Evolutionary conservation across 2,113 vertebrate genomes (phyloP), one percentile per base, ranked within the genome.

Genomic region (Fregata magnificens): DNA sequence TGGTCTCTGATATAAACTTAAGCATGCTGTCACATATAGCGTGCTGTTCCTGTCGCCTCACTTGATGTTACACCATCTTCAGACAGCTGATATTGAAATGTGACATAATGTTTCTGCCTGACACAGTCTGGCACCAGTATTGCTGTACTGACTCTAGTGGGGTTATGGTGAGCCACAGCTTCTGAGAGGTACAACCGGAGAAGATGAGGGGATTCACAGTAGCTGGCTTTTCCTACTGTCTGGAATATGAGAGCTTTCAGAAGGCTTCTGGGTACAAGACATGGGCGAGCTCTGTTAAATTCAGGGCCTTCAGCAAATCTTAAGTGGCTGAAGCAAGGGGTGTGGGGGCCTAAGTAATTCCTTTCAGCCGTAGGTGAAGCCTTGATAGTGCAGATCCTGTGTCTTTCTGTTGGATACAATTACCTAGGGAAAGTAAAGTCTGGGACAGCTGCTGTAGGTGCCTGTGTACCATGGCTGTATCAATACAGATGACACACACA

Each of bases 1-100:
- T 62, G 1, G 36, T 17, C 19, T 79, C 20, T 18, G 15, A 42
- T 80, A n/a, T 16, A n/a, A 59, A 22, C 16, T 56, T 42, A 31
- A 85, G 17, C 6, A 26, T 2, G 2, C 4, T 73, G 20, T 67
- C 4, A 36, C 2, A 0, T 32, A 7, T 2, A 53, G 42, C 5
- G 7, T 58, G 11, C 29, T 70, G 4, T 50, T 58, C 15, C 50
- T 82, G 34, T 62, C 3, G 0, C 38, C n/a, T 80, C 1, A 1
- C 32, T 59, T 53, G 36, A 34, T 40, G 28, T 42, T 32, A 11
- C 31, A 13, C 26, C 1, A 1, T 62, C 53, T 82, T 67, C 32
- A 72, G 25, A 25, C 34, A 67, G 29, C n/a, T 67, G 49, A 21
- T 53, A n/a, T n/a, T 71, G 62, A 81, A 42, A 47, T 21, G 38